Conservation (phyloP, 2,797 vertebrate species). For the Gallinago solitaria region DNA sequence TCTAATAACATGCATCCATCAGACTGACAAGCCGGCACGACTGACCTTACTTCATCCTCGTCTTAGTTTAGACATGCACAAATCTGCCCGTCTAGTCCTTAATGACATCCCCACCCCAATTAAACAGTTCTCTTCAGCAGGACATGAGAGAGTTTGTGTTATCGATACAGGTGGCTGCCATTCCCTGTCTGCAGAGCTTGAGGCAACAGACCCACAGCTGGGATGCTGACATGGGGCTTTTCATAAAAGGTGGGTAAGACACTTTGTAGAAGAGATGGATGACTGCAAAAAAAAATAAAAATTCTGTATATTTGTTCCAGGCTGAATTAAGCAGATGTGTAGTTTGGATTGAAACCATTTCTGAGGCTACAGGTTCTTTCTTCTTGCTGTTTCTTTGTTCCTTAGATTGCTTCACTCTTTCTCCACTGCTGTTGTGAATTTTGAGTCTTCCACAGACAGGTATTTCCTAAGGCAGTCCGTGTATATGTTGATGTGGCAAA, state of each 20-base stretch:
- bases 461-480: neutral
- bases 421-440: neutral
- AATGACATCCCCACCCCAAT: neutral
- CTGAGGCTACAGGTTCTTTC: neutral
- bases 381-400: neutral
- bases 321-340: neutral
- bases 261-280: neutral
- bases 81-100: neutral
- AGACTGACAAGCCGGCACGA: neutral
- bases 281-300: neutral
- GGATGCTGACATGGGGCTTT: fast-evolving
- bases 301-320: neutral
- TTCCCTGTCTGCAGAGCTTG: fast-evolving
- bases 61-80: neutral
- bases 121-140: neutral
- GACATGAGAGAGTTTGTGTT: neutral
- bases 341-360: neutral
- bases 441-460: neutral
- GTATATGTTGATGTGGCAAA: neutral
- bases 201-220: fast-evolving
- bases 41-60: neutral
- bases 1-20: neutral
- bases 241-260: neutral
- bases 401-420: neutral
- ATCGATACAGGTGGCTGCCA: neutral